Conservation (phyloP, 2,888 invertebrate species). For the Crepidodera aurea region DNA sequence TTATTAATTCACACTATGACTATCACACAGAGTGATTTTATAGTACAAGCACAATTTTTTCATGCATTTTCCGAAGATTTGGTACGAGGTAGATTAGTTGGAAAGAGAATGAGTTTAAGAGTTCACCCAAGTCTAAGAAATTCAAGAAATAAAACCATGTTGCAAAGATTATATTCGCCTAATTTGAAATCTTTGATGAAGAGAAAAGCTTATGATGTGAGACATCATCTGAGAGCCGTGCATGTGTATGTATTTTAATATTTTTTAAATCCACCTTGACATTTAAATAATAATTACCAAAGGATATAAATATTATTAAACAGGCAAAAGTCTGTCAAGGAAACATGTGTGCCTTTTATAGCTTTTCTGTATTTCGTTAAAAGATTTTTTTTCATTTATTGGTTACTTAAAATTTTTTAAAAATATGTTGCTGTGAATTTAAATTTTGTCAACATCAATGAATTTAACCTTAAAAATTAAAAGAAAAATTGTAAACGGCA, state of each 20-base stretch:
- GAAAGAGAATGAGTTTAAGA: constrained; percentile 52
- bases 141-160: constrained; percentile 49
- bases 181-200: constrained; percentile 55
- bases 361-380: too few relatives aligned
- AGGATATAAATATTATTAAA: not conserved
- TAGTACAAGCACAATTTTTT: constrained; percentile 61
- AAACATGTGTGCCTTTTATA: too few relatives aligned
- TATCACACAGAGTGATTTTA: constrained; percentile 59
- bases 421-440: too few relatives aligned
- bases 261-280: too few relatives aligned
- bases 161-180: constrained; percentile 49
- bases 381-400: too few relatives aligned
- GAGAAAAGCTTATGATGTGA: constrained; percentile 53
- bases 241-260: constrained; percentile 55
- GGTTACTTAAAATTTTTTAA: too few relatives aligned
- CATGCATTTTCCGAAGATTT: constrained; percentile 54
- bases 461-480: too few relatives aligned
- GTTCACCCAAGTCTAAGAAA: constrained; percentile 49
- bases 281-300: not conserved
- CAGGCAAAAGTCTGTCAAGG: too few relatives aligned
- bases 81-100: constrained; percentile 50
- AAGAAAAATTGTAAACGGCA: too few relatives aligned
- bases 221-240: constrained; percentile 58
- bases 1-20: constrained; percentile 62
- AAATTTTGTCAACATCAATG: too few relatives aligned